Evolutionary conservation across 2,888 invertebrate species (phyloP).

Genomic region (Tipula lateralis): DNA sequence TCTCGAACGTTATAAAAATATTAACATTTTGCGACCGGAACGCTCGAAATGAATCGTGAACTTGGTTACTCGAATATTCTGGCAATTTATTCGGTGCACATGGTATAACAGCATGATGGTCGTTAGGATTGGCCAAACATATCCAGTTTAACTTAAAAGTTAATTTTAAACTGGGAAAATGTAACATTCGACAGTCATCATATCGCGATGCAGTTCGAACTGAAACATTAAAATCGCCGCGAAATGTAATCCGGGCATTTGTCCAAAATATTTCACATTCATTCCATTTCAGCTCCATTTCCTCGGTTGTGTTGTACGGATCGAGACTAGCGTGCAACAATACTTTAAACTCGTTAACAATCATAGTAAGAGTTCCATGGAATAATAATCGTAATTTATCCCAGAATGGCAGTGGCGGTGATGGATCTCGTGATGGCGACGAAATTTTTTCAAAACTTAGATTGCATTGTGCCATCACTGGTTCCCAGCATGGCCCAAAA

Average conservation of each 20-base stretch:
- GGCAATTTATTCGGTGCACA: slow-evolving; percentile 95
- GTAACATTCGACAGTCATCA: slow-evolving; percentile 91
- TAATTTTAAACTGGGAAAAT: slow-evolving; percentile 82
- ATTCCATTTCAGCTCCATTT: slow-evolving; percentile 97
- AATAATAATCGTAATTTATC: slow-evolving; percentile 89
- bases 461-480: slow-evolving; percentile 56
- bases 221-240: slow-evolving; percentile 86
- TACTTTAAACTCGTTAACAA: slow-evolving; percentile 82
- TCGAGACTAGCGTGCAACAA: slow-evolving; percentile 92
- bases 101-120: slow-evolving; percentile 92
- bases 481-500: slow-evolving; percentile 99
- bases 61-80: slow-evolving; percentile 93
- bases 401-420: slow-evolving; percentile 93
- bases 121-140: slow-evolving; percentile 88
- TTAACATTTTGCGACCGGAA: slow-evolving; percentile 86
- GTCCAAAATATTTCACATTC: slow-evolving; percentile 94
- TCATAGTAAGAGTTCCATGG: slow-evolving; percentile 88
- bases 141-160: slow-evolving; percentile 83
- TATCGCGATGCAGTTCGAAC: slow-evolving; percentile 97
- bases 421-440: slow-evolving; percentile 85
- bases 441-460: slow-evolving; percentile 80
- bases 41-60: slow-evolving; percentile 91
- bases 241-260: slow-evolving; percentile 83
- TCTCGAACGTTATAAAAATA: slow-evolving; percentile 72
- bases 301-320: slow-evolving; percentile 98